phyloP scores from a whole-genome alignment of 2,113 vertebrate species.

The Seriola rivoliana region DNA sequence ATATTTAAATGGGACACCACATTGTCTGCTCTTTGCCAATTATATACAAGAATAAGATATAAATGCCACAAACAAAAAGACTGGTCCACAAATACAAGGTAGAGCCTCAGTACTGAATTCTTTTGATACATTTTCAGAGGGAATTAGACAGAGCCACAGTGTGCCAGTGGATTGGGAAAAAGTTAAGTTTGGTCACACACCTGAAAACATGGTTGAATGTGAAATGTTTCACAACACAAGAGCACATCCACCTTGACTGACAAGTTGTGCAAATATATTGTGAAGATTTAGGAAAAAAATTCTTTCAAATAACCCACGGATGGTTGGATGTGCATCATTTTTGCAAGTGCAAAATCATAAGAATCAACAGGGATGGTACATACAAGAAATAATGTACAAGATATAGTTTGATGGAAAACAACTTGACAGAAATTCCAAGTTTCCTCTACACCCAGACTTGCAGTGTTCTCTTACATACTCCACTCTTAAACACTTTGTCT shows the following conservation, averaged over 20 bases:
- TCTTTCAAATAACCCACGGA: background rate
- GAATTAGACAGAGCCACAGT: background rate
- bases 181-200: too few species aligned
- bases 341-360: too few species aligned
- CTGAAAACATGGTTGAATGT: background rate
- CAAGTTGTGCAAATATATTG: background rate
- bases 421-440: background rate
- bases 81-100: too few species aligned
- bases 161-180: background rate
- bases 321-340: too few species aligned
- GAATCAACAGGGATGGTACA: too few species aligned
- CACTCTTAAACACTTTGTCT: background rate
- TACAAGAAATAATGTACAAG: background rate
- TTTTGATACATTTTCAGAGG: too few species aligned
- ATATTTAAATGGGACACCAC: slow-evolving; percentile 31
- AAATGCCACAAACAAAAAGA: background rate
- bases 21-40: slow-evolving; percentile 5
- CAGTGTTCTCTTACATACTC: background rate
- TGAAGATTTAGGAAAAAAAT: background rate
- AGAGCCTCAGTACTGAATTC: too few species aligned
- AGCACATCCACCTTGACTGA: background rate
- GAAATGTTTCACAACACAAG: background rate
- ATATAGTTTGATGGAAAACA: slow-evolving; percentile 1
- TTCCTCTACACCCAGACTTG: background rate
- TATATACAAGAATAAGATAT: background rate